phyloP scores from a whole-genome alignment of 1,140 invertebrate species.

The Lethocerus indicus region DNA sequence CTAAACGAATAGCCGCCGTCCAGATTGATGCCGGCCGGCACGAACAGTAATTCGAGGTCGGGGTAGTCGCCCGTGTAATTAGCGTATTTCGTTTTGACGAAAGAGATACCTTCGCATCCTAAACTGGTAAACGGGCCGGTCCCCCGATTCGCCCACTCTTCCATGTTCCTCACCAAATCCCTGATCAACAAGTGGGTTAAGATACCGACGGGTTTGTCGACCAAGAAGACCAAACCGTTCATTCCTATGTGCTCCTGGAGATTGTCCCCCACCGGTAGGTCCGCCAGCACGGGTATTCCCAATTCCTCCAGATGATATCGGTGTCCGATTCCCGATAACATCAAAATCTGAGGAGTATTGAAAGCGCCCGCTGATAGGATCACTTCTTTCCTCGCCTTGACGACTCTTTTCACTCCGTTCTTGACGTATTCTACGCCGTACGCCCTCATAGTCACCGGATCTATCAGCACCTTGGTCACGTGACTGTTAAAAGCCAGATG shows the following conservation, averaged over 20 bases:
- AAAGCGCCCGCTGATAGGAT: slow-evolving; percentile 48
- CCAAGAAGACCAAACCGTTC: slow-evolving; percentile 42
- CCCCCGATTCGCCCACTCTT: slow-evolving; percentile 22
- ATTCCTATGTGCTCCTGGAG: slow-evolving; percentile 54
- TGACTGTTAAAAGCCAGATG: slow-evolving; percentile 45
- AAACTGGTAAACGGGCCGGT: slow-evolving; percentile 28
- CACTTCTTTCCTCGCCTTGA: slow-evolving; percentile 40
- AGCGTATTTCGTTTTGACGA: slow-evolving; percentile 30
- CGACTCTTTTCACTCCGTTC: slow-evolving; percentile 25
- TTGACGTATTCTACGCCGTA: slow-evolving; percentile 46
- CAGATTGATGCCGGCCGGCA: slow-evolving; percentile 47
- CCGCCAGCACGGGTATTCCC: slow-evolving; percentile 42
- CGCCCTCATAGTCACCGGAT: slow-evolving; percentile 36
- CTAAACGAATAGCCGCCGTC: slow-evolving; percentile 47
- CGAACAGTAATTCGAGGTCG: slow-evolving; percentile 62
- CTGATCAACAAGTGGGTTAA: slow-evolving; percentile 10
- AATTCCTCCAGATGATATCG: slow-evolving; percentile 43
- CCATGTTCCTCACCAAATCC: slow-evolving; percentile 6
- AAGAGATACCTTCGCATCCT: slow-evolving; percentile 32
- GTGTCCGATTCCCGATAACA: slow-evolving; percentile 59
- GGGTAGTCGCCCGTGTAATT: slow-evolving; percentile 30
- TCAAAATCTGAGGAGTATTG: slow-evolving; percentile 48
- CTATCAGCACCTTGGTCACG: slow-evolving; percentile 45
- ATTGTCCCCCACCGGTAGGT: slow-evolving; percentile 57
- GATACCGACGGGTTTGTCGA: slow-evolving; percentile 37